Evolutionary conservation across 2,888 invertebrate genomes (phyloP).

Genomic region (Eupithecia vulgata): DNA sequence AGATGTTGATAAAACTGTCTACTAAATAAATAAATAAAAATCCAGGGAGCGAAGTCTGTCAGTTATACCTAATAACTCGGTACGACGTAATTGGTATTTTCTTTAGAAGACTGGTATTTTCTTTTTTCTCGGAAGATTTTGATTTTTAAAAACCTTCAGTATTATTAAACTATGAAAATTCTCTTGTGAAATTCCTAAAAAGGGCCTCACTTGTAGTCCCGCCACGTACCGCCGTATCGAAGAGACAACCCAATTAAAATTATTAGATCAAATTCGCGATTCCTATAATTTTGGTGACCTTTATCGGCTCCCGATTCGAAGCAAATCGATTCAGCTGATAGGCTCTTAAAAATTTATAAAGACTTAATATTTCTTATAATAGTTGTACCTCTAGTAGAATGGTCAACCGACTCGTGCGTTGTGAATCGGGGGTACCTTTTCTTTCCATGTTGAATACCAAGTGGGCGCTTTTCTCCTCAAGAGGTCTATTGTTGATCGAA

Average conservation of each 20-base stretch:
- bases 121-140: not conserved
- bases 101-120: too few relatives aligned
- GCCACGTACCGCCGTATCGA: constrained; percentile 15
- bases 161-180: not conserved
- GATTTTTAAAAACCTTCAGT: not conserved
- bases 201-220: constrained; percentile 2
- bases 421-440: not conserved
- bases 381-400: not conserved
- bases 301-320: not conserved
- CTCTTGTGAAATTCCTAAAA: not conserved
- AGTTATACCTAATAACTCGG: not conserved
- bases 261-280: constrained; percentile 21
- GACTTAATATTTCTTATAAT: not conserved
- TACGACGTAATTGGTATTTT: not conserved
- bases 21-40: too few relatives aligned
- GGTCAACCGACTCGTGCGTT: not conserved
- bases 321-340: not conserved
- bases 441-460: not conserved
- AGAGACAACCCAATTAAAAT: constrained; percentile 29
- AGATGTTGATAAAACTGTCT: too few relatives aligned
- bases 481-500: constrained; percentile 6
- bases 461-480: not conserved
- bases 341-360: not conserved
- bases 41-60: not conserved
- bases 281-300: constrained; percentile 21